Percentiles rank a stretch among this genome's conserved stretches.
These are phyloP conservation scores for Lamellibrachia columna DNA, from an alignment of 2,888 invertebrate species.

Conservation along the genomic window DNA sequence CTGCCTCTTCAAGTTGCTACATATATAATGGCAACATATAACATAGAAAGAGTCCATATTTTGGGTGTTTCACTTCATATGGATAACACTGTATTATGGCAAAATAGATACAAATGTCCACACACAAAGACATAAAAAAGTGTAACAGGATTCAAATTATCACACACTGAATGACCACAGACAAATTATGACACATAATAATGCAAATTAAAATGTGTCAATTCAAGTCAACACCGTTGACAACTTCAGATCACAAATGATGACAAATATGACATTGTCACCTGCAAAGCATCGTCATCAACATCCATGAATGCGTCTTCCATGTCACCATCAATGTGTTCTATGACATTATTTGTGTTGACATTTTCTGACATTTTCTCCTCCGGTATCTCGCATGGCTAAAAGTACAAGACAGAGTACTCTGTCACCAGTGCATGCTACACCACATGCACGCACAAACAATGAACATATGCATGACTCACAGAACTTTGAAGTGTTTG, in stretches of 20 bases:
- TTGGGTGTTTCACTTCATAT: background rate
- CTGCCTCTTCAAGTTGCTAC: slow-evolving; percentile 49
- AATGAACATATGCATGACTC: too few species aligned
- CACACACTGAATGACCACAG: background rate
- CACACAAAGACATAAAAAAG: background rate
- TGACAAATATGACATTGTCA: slow-evolving; percentile 8
- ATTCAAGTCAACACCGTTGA: background rate
- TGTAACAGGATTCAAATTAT: background rate
- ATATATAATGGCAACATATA: background rate
- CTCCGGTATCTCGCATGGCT: background rate
- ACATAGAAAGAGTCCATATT: background rate
- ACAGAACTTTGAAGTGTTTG: too few species aligned
- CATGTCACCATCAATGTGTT: background rate
- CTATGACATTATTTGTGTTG: background rate
- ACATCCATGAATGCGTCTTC: slow-evolving; percentile 25
- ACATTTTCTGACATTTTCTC: background rate
- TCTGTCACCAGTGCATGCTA: too few species aligned
- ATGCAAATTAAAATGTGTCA: background rate
- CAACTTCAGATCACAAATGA: background rate
- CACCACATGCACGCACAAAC: too few species aligned
- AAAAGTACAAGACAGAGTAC: background rate
- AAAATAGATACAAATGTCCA: background rate
- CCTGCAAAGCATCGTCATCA: slow-evolving; percentile 45
- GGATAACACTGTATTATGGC: background rate
- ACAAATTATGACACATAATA: background rate